A percentile compares a stretch with the other conserved stretches of the same genome.
Evolutionary conservation across 2,888 invertebrate genomes (phyloP).

Genomic region (Lissonota sp.): DNA sequence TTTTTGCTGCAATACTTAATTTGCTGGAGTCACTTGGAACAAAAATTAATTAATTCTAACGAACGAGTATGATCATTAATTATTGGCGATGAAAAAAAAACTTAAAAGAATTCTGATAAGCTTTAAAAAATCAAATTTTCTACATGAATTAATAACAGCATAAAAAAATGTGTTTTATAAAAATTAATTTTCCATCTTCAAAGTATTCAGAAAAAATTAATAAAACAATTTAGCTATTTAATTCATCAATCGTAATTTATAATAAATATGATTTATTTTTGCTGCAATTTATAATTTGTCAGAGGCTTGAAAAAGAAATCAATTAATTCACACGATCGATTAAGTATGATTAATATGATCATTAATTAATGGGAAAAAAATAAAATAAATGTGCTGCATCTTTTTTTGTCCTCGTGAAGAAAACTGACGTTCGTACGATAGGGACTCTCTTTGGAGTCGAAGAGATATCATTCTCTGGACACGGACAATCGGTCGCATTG

Average conservation of each 20-base stretch:
- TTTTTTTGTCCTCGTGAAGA: conserved; percentile 8
- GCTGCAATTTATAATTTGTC: neutral
- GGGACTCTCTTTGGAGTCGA: neutral
- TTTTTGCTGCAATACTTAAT: no score
- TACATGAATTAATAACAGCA: no score
- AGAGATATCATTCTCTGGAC: neutral
- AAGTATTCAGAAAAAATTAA: no score
- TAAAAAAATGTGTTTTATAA: neutral
- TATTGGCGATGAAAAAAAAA: no score
- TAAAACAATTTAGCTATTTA: no score
- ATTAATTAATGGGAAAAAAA: conserved; percentile 13
- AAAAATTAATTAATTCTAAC: no score
- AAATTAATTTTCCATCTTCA: neutral
- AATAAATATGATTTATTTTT: neutral
- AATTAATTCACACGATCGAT: conserved; percentile 1
- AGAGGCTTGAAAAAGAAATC: neutral
- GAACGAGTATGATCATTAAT: no score
- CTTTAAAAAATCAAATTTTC: no score
- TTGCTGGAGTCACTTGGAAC: no score
- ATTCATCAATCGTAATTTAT: neutral
- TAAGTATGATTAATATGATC: conserved; percentile 16
- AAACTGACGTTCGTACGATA: neutral
- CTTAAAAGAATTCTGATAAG: no score
- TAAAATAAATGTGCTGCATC: conserved; percentile 1
- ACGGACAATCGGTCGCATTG: conserved; percentile 52